Conservation (phyloP, 2,113 vertebrate species). For the Syrrhaptes paradoxus region DNA sequence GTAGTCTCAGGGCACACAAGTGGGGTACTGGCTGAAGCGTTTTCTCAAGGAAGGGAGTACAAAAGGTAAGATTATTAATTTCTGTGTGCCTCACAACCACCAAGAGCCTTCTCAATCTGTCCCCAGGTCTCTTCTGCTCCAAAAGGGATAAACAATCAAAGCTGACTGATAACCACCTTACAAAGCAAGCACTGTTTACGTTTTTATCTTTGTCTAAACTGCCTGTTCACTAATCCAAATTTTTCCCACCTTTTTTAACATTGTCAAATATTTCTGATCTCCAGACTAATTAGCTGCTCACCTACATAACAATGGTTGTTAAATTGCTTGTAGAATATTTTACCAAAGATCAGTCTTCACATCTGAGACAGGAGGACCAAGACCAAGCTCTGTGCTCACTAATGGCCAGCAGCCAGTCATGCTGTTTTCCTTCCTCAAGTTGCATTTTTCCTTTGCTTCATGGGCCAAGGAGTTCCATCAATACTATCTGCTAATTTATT, state of each 20-base stretch:
- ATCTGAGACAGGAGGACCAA: not conserved
- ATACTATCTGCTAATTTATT: not conserved
- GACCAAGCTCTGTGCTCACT: not conserved
- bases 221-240: not conserved
- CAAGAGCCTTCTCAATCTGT: not conserved
- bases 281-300: not conserved
- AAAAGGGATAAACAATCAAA: not conserved
- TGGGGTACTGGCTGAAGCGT: not conserved
- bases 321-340: constrained; percentile 7
- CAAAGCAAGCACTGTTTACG: not conserved
- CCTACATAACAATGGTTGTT: not conserved
- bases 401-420: not conserved
- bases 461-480: not conserved
- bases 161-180: not conserved
- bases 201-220: constrained; percentile 1
- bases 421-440: not conserved
- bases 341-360: not conserved
- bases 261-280: not conserved
- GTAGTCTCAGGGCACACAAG: not conserved
- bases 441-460: not conserved
- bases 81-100: not conserved
- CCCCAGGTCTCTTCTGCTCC: not conserved
- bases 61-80: not conserved
- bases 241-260: not conserved
- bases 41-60: not conserved